Evolutionary conservation across 2,888 invertebrate genomes (phyloP).

Genomic region (Xestia ashworthii): DNA sequence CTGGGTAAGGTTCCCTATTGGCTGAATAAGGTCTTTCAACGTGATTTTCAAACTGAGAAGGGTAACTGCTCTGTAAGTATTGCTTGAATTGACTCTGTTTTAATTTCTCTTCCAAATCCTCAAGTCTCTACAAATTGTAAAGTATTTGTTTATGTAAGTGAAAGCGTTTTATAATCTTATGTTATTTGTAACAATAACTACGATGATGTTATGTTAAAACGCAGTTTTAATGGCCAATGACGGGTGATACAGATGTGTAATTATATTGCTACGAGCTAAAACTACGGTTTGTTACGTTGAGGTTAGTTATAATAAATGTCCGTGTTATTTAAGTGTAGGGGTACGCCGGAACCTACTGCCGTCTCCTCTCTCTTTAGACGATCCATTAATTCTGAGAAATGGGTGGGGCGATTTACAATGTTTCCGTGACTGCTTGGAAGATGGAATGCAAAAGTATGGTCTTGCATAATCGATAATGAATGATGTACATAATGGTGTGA

Average conservation of each 20-base stretch:
- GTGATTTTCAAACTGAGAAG: constrained; percentile 79
- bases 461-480: not conserved
- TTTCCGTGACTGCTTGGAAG: not conserved
- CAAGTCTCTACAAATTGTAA: constrained; percentile 75
- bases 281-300: constrained; percentile 28
- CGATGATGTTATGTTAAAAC: constrained; percentile 38
- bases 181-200: constrained; percentile 48
- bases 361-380: constrained; percentile 40
- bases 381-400: constrained; percentile 26
- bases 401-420: constrained; percentile 5
- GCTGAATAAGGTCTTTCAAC: constrained; percentile 85
- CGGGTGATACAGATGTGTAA: constrained; percentile 32
- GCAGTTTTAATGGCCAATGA: constrained; percentile 45
- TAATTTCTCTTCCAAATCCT: constrained; percentile 87
- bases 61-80: constrained; percentile 80
- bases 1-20: constrained; percentile 71
- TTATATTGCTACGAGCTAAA: constrained; percentile 41
- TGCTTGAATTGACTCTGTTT: constrained; percentile 87
- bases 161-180: constrained; percentile 62
- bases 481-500: not conserved
- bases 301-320: constrained; percentile 34
- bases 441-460: not conserved
- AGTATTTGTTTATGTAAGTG: constrained; percentile 54
- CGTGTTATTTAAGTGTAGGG: constrained; percentile 42
- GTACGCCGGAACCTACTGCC: constrained; percentile 40